Conservation (phyloP, 1,140 invertebrate species). For the Mya arenaria region DNA sequence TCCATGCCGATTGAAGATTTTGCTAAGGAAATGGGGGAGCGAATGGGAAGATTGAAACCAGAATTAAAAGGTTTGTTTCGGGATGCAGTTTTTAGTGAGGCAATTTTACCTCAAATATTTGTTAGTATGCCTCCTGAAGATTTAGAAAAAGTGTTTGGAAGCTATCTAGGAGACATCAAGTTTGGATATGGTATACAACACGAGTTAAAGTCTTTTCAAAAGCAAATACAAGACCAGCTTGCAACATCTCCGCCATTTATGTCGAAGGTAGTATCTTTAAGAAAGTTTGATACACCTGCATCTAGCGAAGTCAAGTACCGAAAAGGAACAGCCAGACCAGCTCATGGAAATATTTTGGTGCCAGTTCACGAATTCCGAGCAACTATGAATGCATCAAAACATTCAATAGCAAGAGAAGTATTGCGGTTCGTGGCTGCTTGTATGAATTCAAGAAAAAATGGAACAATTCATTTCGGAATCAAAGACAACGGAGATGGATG, state of each 20-base stretch:
- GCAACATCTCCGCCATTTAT: constrained; percentile 1
- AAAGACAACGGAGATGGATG: neutral
- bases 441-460: constrained; percentile 33
- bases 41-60: neutral
- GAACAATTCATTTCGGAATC: constrained; percentile 33
- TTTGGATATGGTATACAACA: constrained; percentile 11
- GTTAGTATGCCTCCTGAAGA: neutral
- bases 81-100: neutral
- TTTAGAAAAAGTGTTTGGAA: constrained; percentile 4
- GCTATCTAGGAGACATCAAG: constrained; percentile 6
- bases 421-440: constrained; percentile 22
- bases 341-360: constrained; percentile 3
- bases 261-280: too few relatives aligned
- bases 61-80: neutral
- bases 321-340: neutral
- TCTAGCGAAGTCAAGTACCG: neutral
- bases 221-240: neutral
- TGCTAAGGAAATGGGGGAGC: too few relatives aligned
- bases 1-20: too few relatives aligned
- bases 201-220: neutral
- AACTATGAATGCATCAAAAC: neutral
- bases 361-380: constrained; percentile 18
- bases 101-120: constrained; percentile 5
- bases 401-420: constrained; percentile 13
- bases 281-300: constrained; percentile 1